Evolutionary conservation across 2,888 invertebrate genomes (phyloP).

Genomic region (Dryomyza anilis): DNA sequence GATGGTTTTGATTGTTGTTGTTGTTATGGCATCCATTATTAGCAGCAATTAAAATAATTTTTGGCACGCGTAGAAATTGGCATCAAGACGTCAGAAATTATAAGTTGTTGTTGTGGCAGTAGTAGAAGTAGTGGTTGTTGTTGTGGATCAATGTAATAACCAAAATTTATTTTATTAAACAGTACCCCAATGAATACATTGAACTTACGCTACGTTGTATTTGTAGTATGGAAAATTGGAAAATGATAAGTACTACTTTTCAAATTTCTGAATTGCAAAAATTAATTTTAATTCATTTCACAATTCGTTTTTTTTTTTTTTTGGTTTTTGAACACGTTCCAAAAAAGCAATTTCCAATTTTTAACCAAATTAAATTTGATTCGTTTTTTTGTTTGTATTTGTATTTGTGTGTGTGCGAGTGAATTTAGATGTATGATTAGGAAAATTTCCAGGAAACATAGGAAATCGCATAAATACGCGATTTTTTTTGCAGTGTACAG

Average conservation of each 20-base stretch:
- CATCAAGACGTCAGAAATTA: background rate
- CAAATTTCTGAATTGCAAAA: constrained; percentile 16
- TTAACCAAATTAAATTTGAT: background rate
- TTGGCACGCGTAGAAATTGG: background rate
- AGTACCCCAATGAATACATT: constrained; percentile 24
- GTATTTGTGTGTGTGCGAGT: constrained; percentile 10
- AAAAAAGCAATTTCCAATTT: constrained; percentile 43
- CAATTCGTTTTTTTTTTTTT: no score
- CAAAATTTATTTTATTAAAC: constrained; percentile 12
- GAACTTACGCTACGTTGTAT: constrained; percentile 32
- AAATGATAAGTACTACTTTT: constrained; percentile 45
- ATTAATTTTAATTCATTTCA: no score
- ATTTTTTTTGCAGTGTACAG: background rate
- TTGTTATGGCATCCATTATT: background rate
- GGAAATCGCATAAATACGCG: background rate
- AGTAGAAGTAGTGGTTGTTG: constrained; percentile 7
- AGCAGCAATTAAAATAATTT: background rate
- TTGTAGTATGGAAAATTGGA: constrained; percentile 40
- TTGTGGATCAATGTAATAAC: constrained; percentile 11
- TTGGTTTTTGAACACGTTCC: constrained; percentile 41
- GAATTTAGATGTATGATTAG: background rate
- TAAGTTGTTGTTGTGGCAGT: constrained; percentile 2
- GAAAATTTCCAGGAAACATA: background rate
- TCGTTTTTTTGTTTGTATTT: background rate
- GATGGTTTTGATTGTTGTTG: background rate